Evolutionary conservation across 2,888 invertebrate genomes (phyloP), one percentile per base, ranked within the genome.

Genomic region (Candidula unifasciata): DNA sequence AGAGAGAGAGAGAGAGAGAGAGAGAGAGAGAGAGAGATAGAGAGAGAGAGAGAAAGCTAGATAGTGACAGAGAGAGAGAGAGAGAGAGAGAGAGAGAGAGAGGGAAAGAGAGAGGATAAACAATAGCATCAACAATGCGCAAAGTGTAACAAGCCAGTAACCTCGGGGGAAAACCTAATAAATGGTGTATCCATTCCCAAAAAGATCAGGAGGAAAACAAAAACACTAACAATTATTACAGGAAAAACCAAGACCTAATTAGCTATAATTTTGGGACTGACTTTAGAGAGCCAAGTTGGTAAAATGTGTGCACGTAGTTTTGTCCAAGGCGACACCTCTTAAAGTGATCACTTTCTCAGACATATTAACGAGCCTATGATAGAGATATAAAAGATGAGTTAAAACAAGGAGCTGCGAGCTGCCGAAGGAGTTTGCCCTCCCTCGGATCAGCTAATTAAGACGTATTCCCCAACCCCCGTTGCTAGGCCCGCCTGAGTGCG

Each of bases 401-500:
- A 60, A 64, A 60, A 78, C 64, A 78, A 78, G 77, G 64, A 60
- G 33, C 78, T 35, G 24, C 10, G 33, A 35, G 33, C 35, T 78
- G 78, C 10, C 35, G 21, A 78, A 64, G 60, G 35, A 18, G 60
- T 78, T 64, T 78, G 21, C 35, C 78, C 37, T 35, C 64, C n/a
- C 30, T 18, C 35, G 35, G 78, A 78, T 78, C 60, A 78, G 35
- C 78, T 78, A 78, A 78, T 78, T 78, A 78, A 78, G 37, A 35
- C n/a, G 37, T 60, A 64, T 78, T 78, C 35, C n/a, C 78, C 64
- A 18, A 44, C 78, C 78, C 78, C 78, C 64, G 35, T 27, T 64
- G 33, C 35, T 60, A 33, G 35, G 30, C 60, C 60, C 78, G 78
- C 78, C 78, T 78, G 78, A 78, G 78, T 76, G 76, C 78, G 78